phyloP scores from a whole-genome alignment of 2,113 vertebrate species.

The Oncorhynchus gorbuscha region DNA sequence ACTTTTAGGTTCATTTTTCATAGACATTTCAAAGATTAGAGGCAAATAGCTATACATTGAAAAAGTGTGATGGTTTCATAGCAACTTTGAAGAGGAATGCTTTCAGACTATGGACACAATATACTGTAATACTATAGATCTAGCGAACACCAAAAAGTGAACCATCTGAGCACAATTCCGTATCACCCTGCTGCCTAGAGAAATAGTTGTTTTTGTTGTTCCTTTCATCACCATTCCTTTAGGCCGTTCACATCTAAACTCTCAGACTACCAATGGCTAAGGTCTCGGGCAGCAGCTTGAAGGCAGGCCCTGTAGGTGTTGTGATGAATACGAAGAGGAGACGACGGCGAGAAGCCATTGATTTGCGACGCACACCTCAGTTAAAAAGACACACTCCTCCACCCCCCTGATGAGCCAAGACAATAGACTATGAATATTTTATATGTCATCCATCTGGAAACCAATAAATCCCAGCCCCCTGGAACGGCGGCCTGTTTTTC shows the following conservation, averaged over 20 bases:
- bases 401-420: constrained; percentile 37
- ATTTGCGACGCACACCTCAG: constrained; percentile 26
- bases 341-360: constrained; percentile 22
- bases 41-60: too few species aligned
- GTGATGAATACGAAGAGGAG: constrained; percentile 3
- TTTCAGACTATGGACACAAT: too few species aligned
- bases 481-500: constrained; percentile 36
- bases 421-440: constrained; percentile 60
- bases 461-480: constrained; percentile 46
- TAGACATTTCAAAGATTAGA: too few species aligned
- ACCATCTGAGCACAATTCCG: not conserved
- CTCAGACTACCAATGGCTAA: constrained; percentile 22
- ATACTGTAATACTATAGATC: too few species aligned
- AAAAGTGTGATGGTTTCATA: too few species aligned
- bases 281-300: not conserved
- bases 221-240: constrained; percentile 11
- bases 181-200: not conserved
- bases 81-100: too few species aligned
- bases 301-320: not conserved
- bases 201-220: not conserved
- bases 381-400: constrained; percentile 24
- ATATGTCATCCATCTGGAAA: constrained; percentile 55
- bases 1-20: too few species aligned
- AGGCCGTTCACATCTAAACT: constrained; percentile 8
- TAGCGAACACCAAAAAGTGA: too few species aligned